phyloP scores from a whole-genome alignment of 1,140 invertebrate genomes.

The Platyura marginata region DNA sequence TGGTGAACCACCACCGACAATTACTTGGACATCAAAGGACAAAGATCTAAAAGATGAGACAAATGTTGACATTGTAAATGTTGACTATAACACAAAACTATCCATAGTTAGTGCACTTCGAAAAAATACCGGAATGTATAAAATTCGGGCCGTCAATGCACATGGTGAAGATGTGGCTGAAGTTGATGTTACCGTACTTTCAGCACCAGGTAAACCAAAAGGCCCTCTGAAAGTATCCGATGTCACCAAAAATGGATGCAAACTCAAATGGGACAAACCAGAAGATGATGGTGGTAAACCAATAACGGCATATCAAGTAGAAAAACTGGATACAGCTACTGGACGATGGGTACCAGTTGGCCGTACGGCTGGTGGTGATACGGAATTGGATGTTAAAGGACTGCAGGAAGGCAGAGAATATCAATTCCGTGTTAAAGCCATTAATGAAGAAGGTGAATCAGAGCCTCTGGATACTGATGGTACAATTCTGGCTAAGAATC shows the following conservation, averaged over 20 bases:
- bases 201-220: constrained; percentile 62
- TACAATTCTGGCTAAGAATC: constrained; percentile 27
- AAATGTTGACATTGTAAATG: constrained; percentile 70
- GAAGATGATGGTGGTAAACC: constrained; percentile 95
- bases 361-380: constrained; percentile 48
- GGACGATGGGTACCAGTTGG: constrained; percentile 89
- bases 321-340: constrained; percentile 86
- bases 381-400: constrained; percentile 81
- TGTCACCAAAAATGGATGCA: constrained; percentile 73
- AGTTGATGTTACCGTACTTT: constrained; percentile 81
- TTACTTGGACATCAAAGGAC: constrained; percentile 59
- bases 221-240: constrained; percentile 86
- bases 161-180: constrained; percentile 87
- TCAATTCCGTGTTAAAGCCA: constrained; percentile 91
- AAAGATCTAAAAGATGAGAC: constrained; percentile 33
- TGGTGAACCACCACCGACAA: constrained; percentile 85
- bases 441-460: constrained; percentile 95
- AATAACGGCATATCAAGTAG: constrained; percentile 88
- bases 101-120: constrained; percentile 66
- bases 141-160: constrained; percentile 78
- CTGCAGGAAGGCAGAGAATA: constrained; percentile 88
- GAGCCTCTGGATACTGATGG: constrained; percentile 84
- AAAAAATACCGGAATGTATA: constrained; percentile 76
- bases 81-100: constrained; percentile 87
- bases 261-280: constrained; percentile 91